Conservation (phyloP, 2,113 vertebrate genomes). For the Apodemus speciosus region DNA sequence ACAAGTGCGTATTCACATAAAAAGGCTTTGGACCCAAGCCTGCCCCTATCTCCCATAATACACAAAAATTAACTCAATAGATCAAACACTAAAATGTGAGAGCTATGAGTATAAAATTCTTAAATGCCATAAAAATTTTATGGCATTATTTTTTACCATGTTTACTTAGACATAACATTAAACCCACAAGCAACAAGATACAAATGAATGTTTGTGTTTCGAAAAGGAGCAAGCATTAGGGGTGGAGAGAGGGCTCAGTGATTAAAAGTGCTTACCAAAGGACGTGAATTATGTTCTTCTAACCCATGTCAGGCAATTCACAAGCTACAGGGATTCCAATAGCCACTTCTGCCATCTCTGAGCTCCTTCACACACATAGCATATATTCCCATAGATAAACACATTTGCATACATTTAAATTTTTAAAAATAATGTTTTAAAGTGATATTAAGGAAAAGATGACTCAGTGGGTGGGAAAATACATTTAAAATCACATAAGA, state of each 20-base stretch:
- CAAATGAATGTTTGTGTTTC: conserved; percentile 41
- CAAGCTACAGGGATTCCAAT: not conserved
- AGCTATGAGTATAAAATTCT: not conserved
- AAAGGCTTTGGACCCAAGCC: not conserved
- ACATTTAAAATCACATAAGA: not conserved
- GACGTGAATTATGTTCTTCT: not conserved
- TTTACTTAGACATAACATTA: conserved; percentile 37
- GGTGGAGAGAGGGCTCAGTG: not conserved
- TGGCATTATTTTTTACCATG: not conserved
- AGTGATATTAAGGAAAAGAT: conserved; percentile 1
- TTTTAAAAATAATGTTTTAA: not conserved
- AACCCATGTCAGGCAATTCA: not conserved
- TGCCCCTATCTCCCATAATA: not conserved
- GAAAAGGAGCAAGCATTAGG: conserved; percentile 6
- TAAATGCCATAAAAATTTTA: not conserved
- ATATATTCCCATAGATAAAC: not conserved
- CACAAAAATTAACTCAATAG: not conserved
- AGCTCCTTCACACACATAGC: not conserved
- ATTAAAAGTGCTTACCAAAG: not conserved
- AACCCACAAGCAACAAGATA: not conserved
- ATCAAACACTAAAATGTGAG: not conserved
- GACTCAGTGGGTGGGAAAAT: conserved; percentile 25
- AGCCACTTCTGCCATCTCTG: not conserved
- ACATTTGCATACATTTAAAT: not conserved
- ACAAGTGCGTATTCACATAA: not conserved